Base-by-base conservation (phyloP, 2,888 invertebrate genomes). In the Augiades crinisus region DNA sequence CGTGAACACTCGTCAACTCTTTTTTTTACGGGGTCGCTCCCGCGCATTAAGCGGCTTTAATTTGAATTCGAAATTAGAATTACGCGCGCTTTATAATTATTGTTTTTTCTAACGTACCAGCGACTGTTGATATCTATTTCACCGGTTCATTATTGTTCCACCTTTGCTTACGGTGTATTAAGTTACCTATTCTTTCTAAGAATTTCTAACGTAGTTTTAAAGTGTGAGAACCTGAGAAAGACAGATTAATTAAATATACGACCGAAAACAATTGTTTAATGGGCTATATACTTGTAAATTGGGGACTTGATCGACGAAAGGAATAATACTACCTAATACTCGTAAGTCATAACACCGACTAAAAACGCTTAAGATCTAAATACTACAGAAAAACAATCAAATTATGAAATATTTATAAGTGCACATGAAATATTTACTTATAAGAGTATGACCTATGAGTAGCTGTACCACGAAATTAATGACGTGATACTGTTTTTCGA, bases 61-160 rank as follows among this genome's bases (percentile, higher is more conserved):
- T 89, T 89, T 89, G 89, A 89, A 89, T 89, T 89, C 87, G 84
- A 85, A 89, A 89, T 89, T 88, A 89, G 89, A 89, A 88, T 88
- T 88, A 89, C 88, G 87, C 89, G 86, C 86, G 86, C 82, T 88
- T 89, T 87, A 86, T 88, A 88, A 88, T 88, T 88, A 88, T 87
- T 85, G 81, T 81, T 82, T 85, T 85, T 79, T 70, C 66, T 77
- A 81, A n/a, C 80, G 71, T 75, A 77, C 70, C 80, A 72, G 78
- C 75, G 75, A 76, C 73, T 75, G 79, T 75, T 84, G 81, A 85
- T 86, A 85, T 82, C 80, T 81, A 83, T 85, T 85, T 81, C 80
- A 49, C 49, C 33, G 79, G 80, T 76, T 78, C 69, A 74, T 78
- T 75, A 68, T 69, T 49, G 24, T 22, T 5, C 41, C 34, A 34